Percentiles rank a stretch among this genome's conserved stretches.
Evolutionary conservation across 2,888 invertebrate genomes (phyloP).

Genomic region (Phlogophora meticulosa): DNA sequence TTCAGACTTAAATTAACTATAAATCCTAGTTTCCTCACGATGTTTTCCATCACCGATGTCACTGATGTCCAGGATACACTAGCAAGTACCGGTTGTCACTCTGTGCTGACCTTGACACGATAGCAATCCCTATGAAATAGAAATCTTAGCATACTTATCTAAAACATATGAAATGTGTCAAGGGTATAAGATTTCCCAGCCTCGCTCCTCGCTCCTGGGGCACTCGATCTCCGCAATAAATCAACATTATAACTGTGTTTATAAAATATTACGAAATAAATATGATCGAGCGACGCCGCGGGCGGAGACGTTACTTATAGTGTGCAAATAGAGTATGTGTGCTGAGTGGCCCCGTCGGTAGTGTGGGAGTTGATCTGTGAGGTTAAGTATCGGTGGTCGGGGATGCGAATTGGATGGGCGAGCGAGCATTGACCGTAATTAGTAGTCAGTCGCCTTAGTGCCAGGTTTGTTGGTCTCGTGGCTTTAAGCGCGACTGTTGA

Average conservation of each 20-base stretch:
- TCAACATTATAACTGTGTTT: constrained; percentile 43
- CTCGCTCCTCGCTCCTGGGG: constrained; percentile 7
- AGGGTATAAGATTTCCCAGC: constrained; percentile 17
- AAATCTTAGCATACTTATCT: not conserved
- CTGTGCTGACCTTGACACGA: not conserved
- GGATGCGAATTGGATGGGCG: too few relatives aligned
- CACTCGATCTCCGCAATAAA: constrained; percentile 19
- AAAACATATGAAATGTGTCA: constrained; percentile 20
- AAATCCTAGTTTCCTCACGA: too few relatives aligned
- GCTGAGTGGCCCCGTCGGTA: too few relatives aligned
- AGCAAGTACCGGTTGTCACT: too few relatives aligned
- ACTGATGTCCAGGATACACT: too few relatives aligned
- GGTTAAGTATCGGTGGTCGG: not conserved
- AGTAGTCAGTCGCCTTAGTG: too few relatives aligned
- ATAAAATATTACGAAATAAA: constrained; percentile 51
- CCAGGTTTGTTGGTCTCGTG: too few relatives aligned
- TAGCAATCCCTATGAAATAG: not conserved
- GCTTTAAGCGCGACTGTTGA: too few relatives aligned
- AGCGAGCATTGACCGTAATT: too few relatives aligned
- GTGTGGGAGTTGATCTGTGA: too few relatives aligned
- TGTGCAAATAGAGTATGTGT: constrained; percentile 3
- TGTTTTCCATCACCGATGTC: too few relatives aligned
- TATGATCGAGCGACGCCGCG: constrained; percentile 23
- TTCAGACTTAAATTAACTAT: too few relatives aligned
- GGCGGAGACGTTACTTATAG: not conserved